phyloP scores from a whole-genome alignment of 2,797 vertebrate genomes.

The Ispidina lecontei region DNA sequence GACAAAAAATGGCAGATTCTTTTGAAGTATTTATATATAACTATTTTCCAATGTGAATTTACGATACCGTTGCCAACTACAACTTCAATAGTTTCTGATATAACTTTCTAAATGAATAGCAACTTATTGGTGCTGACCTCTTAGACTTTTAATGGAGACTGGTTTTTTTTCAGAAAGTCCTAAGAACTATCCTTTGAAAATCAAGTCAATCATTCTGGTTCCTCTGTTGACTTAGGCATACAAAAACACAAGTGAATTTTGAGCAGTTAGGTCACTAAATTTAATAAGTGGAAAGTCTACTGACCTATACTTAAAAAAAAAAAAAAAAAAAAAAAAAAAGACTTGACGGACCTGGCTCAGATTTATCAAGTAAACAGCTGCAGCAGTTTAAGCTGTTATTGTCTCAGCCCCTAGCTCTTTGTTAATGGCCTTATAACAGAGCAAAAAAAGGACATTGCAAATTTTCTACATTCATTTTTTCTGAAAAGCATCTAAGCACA shows the following conservation, averaged over 20 bases:
- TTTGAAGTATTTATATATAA: conserved; percentile 23
- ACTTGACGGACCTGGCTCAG: conserved; percentile 11
- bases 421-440: background rate
- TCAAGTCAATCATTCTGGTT: background rate
- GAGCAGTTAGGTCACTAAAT: conserved; percentile 25
- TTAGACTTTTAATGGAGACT: background rate
- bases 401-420: conserved; percentile 2
- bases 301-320: background rate
- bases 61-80: background rate
- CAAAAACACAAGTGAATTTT: conserved; percentile 6
- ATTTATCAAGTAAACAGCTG: conserved; percentile 22
- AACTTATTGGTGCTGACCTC: background rate
- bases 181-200: background rate
- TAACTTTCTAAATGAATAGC: background rate
- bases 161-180: background rate
- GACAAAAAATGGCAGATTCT: conserved; percentile 54
- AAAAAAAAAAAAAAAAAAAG: background rate
- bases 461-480: background rate
- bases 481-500: background rate
- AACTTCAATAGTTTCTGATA: background rate
- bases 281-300: conserved; percentile 30
- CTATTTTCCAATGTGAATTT: conserved; percentile 31
- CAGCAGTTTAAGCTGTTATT: conserved; percentile 12
- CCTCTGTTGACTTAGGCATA: background rate
- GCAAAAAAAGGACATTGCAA: background rate